These are phyloP conservation scores for Netelia melanura DNA, from an alignment of 2,888 invertebrate genomes.

Conservation along the genomic window DNA sequence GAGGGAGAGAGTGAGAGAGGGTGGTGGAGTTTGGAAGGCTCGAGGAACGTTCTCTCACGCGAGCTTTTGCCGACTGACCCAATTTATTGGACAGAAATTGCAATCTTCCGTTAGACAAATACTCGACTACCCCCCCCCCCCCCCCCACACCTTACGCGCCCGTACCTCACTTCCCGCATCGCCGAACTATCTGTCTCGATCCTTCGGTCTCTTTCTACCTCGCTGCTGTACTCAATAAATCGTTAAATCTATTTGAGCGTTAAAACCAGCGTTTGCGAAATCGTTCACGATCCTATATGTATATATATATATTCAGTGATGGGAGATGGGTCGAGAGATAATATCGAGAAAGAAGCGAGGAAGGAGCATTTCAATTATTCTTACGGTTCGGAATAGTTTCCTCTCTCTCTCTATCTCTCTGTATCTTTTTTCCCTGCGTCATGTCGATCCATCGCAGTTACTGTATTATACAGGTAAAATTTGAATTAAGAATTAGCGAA, in stretches of 20 bases:
- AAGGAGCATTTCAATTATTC: constrained; percentile 17
- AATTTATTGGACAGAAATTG: constrained; percentile 64
- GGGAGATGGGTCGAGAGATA: neutral
- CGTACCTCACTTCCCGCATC: constrained; percentile 10
- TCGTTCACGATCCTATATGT: constrained; percentile 25
- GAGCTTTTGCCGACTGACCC: constrained; percentile 66
- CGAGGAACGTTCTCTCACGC: constrained; percentile 45
- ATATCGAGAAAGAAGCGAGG: constrained; percentile 9
- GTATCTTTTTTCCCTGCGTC: neutral
- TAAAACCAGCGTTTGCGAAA: constrained; percentile 13
- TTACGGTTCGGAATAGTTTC: neutral
- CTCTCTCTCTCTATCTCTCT: neutral
- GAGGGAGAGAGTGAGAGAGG: constrained; percentile 21
- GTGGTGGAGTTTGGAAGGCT: constrained; percentile 17
- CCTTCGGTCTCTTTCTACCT: neutral
- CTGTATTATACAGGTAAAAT: neutral
- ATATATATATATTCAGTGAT: neutral
- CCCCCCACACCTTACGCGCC: too few relatives aligned
- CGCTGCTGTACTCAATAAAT: constrained; percentile 13
- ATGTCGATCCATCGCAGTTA: neutral
- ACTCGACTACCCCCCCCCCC: constrained; percentile 34
- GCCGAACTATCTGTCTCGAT: neutral
- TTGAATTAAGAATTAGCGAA: neutral
- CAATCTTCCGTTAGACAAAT: constrained; percentile 62
- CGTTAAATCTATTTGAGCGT: constrained; percentile 34